A percentile compares a stretch with the other conserved stretches of the same genome.
These are phyloP conservation scores for Entomyzon cyanotis DNA, from an alignment of 2,113 vertebrate genomes.

Conservation along the genomic window DNA sequence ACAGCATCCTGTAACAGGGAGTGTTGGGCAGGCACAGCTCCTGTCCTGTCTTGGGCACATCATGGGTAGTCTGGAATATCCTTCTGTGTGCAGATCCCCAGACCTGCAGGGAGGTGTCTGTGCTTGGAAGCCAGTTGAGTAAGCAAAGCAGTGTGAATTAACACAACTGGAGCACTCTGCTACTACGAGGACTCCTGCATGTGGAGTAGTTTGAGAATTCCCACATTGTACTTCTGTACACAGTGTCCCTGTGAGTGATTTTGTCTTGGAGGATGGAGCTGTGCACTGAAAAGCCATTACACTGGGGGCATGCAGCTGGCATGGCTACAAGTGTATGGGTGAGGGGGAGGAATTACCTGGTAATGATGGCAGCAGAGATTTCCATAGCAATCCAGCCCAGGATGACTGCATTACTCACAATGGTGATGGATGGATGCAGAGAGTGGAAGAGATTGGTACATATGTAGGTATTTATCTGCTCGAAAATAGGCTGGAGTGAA, in stretches of 20 bases:
- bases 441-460: neutral
- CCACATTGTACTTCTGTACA: rapidly evolving
- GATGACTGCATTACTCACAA: neutral
- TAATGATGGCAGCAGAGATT: neutral
- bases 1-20: rapidly evolving
- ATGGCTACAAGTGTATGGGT: neutral
- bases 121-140: neutral
- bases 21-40: neutral
- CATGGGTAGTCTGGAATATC: neutral
- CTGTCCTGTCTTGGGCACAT: neutral
- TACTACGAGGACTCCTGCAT: neutral
- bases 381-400: neutral
- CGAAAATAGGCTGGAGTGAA: neutral
- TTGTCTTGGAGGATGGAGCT: neutral
- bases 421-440: neutral
- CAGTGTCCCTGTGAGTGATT: neutral
- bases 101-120: neutral
- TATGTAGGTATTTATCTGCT: neutral
- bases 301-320: neutral
- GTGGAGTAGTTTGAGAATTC: neutral
- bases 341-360: neutral
- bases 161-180: neutral
- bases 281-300: rapidly evolving
- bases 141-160: neutral
- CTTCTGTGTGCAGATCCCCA: neutral